Evolutionary conservation across 2,113 vertebrate species (phyloP), one percentile per base, ranked within the genome.

Genomic region (Ovibos moschatus): DNA sequence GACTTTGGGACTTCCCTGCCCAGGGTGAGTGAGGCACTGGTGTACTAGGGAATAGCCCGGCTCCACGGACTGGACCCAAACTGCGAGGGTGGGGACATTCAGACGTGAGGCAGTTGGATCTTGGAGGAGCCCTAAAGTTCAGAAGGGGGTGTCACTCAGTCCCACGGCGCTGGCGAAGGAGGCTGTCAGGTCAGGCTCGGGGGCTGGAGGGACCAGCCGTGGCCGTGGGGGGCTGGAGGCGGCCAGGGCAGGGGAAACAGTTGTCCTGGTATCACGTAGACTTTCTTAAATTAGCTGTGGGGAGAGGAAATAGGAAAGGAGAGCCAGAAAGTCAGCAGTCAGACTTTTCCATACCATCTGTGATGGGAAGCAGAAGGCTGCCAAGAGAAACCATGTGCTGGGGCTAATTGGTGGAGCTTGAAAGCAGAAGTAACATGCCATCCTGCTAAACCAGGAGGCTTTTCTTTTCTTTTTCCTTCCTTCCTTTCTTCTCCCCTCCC

Each of bases 271-370:
- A 51, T 87, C 60, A 4, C 62, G 89, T 25, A 79, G 95, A 86
- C 82, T 14, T 97, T 95, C 98, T 94, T 97, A 97, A 98, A 97
- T 98, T 96, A 97, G 93, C 93, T 16, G 55, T 86, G 76, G 89
- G 79, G 93, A 97, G 81, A 97, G 97, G 95, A 96, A 97, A 88
- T 40, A n/a, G 78, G 82, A 67, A 83, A 78, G 90, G 84, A 94
- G 85, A 97, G 96, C 96, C 97, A 98, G 96, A 92, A 86, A 97
- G 98, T 78, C 96, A 97, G 78, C 95, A 97, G 94, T 92, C 92
- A 97, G 95, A 82, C 85, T 97, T 92, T 94, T 90, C 96, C 85
- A 74, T 84, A 67, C 97, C 97, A 98, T 98, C 98, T 98, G 98
- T 53, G 94, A 93, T 14, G 67, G 97, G 95, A 94, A 89, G 67